phyloP scores from a whole-genome alignment of 2,888 invertebrate species.

The Podabrus alpinus region DNA sequence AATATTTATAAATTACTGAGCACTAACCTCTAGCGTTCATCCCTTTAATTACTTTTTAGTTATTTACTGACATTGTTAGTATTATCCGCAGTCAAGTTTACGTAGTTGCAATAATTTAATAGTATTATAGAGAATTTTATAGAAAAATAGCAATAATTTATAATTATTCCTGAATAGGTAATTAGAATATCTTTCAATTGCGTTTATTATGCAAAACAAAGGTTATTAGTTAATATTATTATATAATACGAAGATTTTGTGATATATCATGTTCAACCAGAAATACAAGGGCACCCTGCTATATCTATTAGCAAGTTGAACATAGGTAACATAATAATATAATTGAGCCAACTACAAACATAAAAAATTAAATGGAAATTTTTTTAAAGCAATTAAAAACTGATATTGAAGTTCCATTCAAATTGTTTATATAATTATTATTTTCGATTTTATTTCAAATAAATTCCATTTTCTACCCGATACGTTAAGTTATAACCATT shows the following conservation, averaged over 20 bases:
- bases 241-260: not conserved
- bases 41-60: not conserved
- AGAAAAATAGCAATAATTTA: not conserved
- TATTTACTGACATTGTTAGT: too few relatives aligned
- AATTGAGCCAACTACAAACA: not conserved
- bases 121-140: not conserved
- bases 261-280: not conserved
- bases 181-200: not conserved
- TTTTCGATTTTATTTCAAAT: not conserved
- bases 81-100: too few relatives aligned
- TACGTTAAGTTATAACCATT: not conserved
- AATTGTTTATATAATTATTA: not conserved
- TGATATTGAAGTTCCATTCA: not conserved
- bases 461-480: not conserved
- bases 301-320: not conserved
- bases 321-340: not conserved
- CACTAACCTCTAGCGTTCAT: not conserved
- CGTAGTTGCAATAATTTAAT: too few relatives aligned
- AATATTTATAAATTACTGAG: not conserved
- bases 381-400: not conserved
- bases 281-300: not conserved
- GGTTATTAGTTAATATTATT: not conserved
- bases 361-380: not conserved
- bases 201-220: not conserved
- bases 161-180: not conserved